Evolutionary conservation across 1,140 invertebrate species (phyloP), one percentile per base, ranked within the genome.

Genomic region (Arion vulgaris): DNA sequence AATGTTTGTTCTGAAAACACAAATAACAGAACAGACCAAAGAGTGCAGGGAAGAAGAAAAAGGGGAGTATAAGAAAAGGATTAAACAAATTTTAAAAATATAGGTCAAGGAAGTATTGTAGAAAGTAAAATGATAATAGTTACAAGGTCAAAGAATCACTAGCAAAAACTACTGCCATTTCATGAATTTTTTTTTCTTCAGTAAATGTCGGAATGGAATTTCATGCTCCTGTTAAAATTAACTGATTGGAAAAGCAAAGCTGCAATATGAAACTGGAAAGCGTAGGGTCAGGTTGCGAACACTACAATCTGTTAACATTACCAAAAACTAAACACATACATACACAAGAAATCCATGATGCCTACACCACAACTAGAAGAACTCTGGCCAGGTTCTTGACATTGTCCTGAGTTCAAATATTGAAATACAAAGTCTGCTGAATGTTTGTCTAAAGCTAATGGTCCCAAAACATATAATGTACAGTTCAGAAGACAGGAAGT

Each of bases 401-500:
- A 57, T 19, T 15, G 26, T 19, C 17, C 26, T 15, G 53, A 57
- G 26, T 9, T 15, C 9, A 57, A 57, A 49, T 49, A 19, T 49
- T 19, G 9, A 57, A 57, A 53, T 53, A 32, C 75, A 32, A 49
- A 77, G 34, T 19, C 34, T 78, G 57, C 76, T 39, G 26, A 45
- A 78, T 15, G 39, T 57, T 62, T 57, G 32, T 77, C 77, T 79
- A 79, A 17, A 79, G 62, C 78, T 80, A 81, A 74, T 81, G 80
- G 80, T 81, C 80, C 80, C 80, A 81, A 74, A 71, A 53, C 45
- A 81, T 71, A 71, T n/a, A 78, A 78, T 49, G 26, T 57, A 66
- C 76, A 78, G 66, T 17, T 38, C 15, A 11, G 28, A 26, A 28
- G 15, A 53, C 51, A 53, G 28, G 53, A 76, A 34, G 19, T 17